Percentiles rank a stretch among this genome's conserved stretches.
Conservation (phyloP, 1,140 invertebrate species). For the Trachymyrmex septentrionalis region DNA sequence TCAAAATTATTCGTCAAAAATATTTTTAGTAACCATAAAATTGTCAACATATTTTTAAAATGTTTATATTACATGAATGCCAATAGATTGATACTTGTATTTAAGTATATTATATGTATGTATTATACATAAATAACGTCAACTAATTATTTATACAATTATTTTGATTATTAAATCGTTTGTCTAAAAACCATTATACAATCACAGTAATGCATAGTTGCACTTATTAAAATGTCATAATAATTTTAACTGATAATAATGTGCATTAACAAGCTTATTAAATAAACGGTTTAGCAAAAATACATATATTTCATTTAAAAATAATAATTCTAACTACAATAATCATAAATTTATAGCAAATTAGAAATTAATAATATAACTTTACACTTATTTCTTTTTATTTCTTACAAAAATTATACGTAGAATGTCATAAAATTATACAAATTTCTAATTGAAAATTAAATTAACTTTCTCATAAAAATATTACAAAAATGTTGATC, state of each 20-base stretch:
- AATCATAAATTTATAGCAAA: not conserved
- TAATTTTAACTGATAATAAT: not conserved
- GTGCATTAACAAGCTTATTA: not conserved
- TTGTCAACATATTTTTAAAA: not conserved
- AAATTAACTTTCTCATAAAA: not conserved
- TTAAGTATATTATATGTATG: not conserved
- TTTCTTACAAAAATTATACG: not conserved
- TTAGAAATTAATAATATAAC: not conserved
- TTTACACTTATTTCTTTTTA: not conserved
- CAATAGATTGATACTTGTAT: not conserved
- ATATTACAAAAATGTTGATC: not conserved
- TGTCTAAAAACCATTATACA: constrained; percentile 8
- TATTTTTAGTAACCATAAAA: not conserved
- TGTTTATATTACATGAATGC: not conserved
- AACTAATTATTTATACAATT: not conserved
- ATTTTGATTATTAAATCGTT: constrained; percentile 12
- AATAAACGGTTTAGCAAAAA: not conserved
- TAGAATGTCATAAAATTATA: not conserved
- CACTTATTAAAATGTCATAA: constrained; percentile 6
- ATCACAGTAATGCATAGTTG: not conserved
- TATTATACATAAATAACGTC: not conserved
- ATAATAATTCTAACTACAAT: constrained; percentile 17
- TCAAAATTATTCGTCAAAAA: not conserved
- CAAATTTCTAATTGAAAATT: not conserved
- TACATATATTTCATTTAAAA: constrained; percentile 1